Percentiles rank a stretch among this genome's conserved stretches.
These are phyloP conservation scores for Lysandra bellargus DNA, from an alignment of 2,888 invertebrate species.

Conservation along the genomic window DNA sequence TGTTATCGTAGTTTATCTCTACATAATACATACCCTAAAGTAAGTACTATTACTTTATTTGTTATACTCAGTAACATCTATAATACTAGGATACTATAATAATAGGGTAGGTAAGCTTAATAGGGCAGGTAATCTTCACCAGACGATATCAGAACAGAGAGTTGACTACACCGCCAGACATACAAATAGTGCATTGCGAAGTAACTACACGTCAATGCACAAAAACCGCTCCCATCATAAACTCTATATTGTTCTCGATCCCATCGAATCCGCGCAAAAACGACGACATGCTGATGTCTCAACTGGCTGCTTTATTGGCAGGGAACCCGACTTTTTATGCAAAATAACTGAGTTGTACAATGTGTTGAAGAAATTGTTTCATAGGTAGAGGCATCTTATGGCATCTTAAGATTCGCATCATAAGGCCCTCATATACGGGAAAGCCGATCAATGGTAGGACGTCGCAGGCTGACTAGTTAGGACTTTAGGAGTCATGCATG, in stretches of 20 bases:
- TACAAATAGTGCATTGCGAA: neutral
- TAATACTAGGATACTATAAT: no score
- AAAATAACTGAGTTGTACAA: neutral
- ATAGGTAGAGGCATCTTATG: neutral
- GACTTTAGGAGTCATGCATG: no score
- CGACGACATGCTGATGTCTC: conserved; percentile 13
- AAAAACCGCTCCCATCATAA: conserved; percentile 26
- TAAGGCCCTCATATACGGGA: neutral
- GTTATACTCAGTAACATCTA: no score
- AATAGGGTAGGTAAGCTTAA: no score
- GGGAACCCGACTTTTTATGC: conserved; percentile 12
- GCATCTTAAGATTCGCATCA: no score
- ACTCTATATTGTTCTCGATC: conserved; percentile 24
- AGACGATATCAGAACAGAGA: neutral
- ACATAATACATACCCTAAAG: no score
- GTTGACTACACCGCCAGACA: neutral
- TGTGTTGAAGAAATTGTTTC: neutral
- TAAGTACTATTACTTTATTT: no score
- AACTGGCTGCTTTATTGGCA: conserved; percentile 7
- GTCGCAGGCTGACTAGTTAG: no score
- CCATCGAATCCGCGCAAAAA: conserved; percentile 23
- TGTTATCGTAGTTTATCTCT: no score
- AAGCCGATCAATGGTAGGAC: neutral
- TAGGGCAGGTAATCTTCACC: neutral
- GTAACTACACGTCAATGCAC: conserved; percentile 8